These are phyloP conservation scores for Chloroclystis v-ata DNA, from an alignment of 2,888 invertebrate species.

Conservation along the genomic window DNA sequence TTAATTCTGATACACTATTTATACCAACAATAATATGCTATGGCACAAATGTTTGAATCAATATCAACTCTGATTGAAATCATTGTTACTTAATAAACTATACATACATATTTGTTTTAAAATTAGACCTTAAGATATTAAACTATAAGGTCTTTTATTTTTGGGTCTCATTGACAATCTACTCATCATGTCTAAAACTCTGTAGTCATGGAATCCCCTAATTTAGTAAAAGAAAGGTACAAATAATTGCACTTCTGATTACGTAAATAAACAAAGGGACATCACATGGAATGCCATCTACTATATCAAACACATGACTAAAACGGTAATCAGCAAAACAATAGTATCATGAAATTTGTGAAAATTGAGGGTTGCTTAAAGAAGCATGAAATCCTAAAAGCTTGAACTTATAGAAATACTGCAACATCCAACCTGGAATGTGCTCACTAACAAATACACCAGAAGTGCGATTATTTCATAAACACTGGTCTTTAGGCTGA, in stretches of 20 bases:
- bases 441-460: constrained; percentile 36
- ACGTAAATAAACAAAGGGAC: constrained; percentile 11
- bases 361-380: not conserved
- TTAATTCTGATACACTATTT: not conserved
- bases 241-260: constrained; percentile 63
- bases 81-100: not conserved
- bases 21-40: constrained; percentile 4
- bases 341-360: too few relatives aligned
- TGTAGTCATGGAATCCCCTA: constrained; percentile 26
- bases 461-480: constrained; percentile 62
- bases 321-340: too few relatives aligned
- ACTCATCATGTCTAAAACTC: not conserved
- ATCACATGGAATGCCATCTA: not conserved
- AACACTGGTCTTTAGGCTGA: constrained; percentile 41
- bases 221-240: constrained; percentile 24
- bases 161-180: not conserved
- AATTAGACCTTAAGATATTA: not conserved
- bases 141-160: not conserved
- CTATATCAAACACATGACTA: not conserved
- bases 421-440: constrained; percentile 34
- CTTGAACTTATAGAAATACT: constrained; percentile 1
- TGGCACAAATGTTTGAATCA: constrained; percentile 13
- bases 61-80: not conserved
- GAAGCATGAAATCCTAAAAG: constrained; percentile 7
- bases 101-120: not conserved